A percentile compares a stretch with the other conserved stretches of the same genome.
Conservation (phyloP, 2,888 invertebrate species). For the Halictus ligatus region DNA sequence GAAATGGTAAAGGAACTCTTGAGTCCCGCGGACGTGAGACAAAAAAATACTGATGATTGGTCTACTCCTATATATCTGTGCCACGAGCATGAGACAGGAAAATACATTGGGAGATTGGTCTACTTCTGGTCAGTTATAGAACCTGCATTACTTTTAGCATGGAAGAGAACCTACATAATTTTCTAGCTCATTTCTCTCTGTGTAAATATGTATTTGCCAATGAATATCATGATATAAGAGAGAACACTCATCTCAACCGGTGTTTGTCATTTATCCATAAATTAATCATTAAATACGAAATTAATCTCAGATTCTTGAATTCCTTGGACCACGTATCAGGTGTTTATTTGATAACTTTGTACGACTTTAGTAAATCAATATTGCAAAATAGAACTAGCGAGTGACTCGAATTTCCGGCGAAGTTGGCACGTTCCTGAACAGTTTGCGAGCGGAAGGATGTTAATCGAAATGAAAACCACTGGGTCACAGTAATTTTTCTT, state of each 20-base stretch:
- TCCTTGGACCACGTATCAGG: background rate
- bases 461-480: slow-evolving; percentile 41
- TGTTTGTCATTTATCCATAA: background rate
- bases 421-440: background rate
- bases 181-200: background rate
- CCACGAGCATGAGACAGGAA: no score
- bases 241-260: background rate
- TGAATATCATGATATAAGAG: slow-evolving; percentile 5
- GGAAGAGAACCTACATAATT: background rate
- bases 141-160: background rate
- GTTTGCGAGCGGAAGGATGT: background rate
- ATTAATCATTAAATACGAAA: background rate
- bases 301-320: background rate
- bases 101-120: no score
- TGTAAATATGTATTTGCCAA: background rate
- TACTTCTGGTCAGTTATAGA: no score
- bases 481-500: slow-evolving; percentile 41
- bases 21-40: no score
- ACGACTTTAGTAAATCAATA: background rate
- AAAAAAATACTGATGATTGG: no score
- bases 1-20: no score
- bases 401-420: background rate
- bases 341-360: background rate
- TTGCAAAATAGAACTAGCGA: background rate
- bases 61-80: no score